Evolutionary conservation across 2,797 vertebrate species (phyloP), one percentile per base, ranked within the genome.

Genomic region (Arrhamphus sclerolepis): DNA sequence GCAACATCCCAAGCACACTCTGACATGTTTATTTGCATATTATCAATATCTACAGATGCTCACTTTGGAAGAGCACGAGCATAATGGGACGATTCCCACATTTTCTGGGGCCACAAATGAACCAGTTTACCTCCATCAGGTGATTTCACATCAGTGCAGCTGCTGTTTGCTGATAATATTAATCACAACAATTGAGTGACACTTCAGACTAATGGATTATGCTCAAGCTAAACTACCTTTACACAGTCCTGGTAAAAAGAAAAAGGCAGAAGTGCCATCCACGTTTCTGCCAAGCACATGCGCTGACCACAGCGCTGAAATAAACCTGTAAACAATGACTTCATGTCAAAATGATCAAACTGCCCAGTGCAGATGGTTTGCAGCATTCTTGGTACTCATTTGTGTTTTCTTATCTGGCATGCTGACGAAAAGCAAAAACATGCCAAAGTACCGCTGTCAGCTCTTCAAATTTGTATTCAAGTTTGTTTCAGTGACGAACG

Each of bases 11-110:
- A 72, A 43, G 47, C 54, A 34, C 49, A 18, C 29, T 49, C 20
- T n/a, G 44, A 41, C 75, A 66, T 56, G 58, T 6, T 31, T 47
- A 63, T 84, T 70, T 68, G 20, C 53, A 68, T 68, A 46, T 54
- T 62, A 54, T 57, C 60, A 56, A n/a, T 19, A 40, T 43, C 42
- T 18, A 66, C 53, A 65, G 19, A 72, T 46, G 44, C 28, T 8
- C 40, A 61, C 16, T 40, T 61, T 44, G 38, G 24, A 39, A 54
- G 31, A 38, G 69, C 29, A 18, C 19, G 13, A 65, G 62, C 46
- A 39, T 44, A 47, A 57, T 14, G 28, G 54, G 57, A 40, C 39
- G 47, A 22, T 14, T 34, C 34, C 16, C 21, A 26, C 46, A 20
- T 6, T 18, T n/a, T 5, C 50, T 34, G 11, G 39, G 8, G n/a